Percentiles rank a stretch among this genome's conserved stretches.
phyloP scores from a whole-genome alignment of 2,888 invertebrate species.

The Lingula anatina region DNA sequence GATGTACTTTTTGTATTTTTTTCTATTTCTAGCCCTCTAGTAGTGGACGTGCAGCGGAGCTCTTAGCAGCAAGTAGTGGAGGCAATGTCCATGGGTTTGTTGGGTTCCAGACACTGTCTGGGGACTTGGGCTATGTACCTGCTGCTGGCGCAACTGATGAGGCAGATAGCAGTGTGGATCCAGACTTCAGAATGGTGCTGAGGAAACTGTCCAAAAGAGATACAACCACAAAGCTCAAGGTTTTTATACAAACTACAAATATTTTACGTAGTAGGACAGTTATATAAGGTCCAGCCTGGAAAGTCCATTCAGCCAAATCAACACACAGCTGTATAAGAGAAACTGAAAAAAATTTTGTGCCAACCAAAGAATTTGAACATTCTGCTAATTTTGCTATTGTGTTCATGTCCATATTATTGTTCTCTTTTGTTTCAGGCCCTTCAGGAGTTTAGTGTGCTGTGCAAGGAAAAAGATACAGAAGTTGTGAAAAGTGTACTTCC shows the following conservation, averaged over 20 bases:
- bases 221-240: slow-evolving; percentile 82
- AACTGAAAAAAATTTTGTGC: background rate
- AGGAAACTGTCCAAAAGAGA: slow-evolving; percentile 88
- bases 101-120: slow-evolving; percentile 61
- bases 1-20: too few relatives aligned
- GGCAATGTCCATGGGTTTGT: slow-evolving; percentile 57
- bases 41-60: slow-evolving; percentile 78
- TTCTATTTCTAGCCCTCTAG: slow-evolving; percentile 79
- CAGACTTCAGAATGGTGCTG: slow-evolving; percentile 72
- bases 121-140: slow-evolving; percentile 61
- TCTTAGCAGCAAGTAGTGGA: slow-evolving; percentile 62
- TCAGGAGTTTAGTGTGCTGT: slow-evolving; percentile 72
- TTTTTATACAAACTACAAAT: too few relatives aligned
- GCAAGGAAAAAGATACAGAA: slow-evolving; percentile 63
- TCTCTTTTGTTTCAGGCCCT: slow-evolving; percentile 67
- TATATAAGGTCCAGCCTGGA: too few relatives aligned
- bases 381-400: background rate
- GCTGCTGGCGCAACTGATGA: slow-evolving; percentile 55
- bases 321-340: background rate
- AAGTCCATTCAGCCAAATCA: background rate
- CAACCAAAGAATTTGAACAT: background rate
- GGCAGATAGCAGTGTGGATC: slow-evolving; percentile 63
- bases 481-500: slow-evolving; percentile 68
- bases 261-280: too few relatives aligned
- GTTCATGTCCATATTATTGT: too few relatives aligned